Evolutionary conservation across 2,888 invertebrate genomes (phyloP).

Genomic region (Chymomyza caudatula): DNA sequence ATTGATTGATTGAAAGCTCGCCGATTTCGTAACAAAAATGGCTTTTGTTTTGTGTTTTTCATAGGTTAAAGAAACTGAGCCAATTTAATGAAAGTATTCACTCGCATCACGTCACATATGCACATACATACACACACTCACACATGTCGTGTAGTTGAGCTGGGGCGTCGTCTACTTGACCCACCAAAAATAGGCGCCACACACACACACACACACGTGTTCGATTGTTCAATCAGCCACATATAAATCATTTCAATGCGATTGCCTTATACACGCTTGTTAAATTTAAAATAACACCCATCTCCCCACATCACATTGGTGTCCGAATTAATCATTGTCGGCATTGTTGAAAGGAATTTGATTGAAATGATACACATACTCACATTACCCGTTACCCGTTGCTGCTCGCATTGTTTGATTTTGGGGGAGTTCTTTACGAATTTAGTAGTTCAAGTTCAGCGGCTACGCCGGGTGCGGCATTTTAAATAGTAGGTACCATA

Average conservation of each 20-base stretch:
- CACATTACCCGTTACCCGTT: too few species aligned
- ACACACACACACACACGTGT: not conserved
- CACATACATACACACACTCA: too few species aligned
- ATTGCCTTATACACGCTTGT: not conserved
- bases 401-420: not conserved
- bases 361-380: not conserved
- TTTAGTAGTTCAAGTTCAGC: constrained; percentile 26
- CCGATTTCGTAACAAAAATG: not conserved
- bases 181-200: constrained; percentile 1
- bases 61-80: not conserved
- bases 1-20: not conserved
- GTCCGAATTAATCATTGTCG: constrained; percentile 4
- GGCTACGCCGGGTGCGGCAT: constrained; percentile 13
- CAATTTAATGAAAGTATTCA: not conserved
- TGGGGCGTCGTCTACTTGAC: not conserved
- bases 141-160: not conserved
- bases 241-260: constrained; percentile 1
- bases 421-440: not conserved
- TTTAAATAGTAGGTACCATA: not conserved
- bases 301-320: constrained; percentile 9
- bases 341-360: constrained; percentile 16
- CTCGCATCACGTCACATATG: not conserved
- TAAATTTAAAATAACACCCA: not conserved
- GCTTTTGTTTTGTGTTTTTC: not conserved
- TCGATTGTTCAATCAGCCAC: constrained; percentile 2